Evolutionary conservation across 64 coral and sea anemone genomes (phyloP).

Genomic region (Cladopsammia gracilis): DNA sequence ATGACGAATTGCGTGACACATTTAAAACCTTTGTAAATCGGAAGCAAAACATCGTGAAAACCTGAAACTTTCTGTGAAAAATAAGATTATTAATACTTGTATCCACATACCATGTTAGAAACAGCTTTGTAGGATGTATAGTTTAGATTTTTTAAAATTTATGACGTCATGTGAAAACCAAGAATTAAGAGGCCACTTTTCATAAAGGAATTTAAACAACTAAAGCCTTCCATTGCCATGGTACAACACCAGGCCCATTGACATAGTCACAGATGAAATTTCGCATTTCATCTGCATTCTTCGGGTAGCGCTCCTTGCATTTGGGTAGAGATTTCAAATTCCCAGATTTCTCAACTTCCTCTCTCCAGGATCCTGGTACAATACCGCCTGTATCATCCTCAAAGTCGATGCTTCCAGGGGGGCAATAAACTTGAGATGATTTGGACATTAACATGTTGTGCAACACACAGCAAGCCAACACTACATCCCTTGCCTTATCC

Average conservation of each 20-base stretch:
- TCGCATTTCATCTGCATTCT: slow-evolving; percentile 57
- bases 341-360: not conserved
- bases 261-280: slow-evolving; percentile 60
- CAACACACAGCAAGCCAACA: slow-evolving; percentile 55
- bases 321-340: slow-evolving; percentile 53
- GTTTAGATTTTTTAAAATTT: too few relatives aligned
- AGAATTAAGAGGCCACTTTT: too few relatives aligned
- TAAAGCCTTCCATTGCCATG: slow-evolving; percentile 76
- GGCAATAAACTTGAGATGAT: slow-evolving; percentile 24
- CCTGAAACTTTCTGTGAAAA: too few relatives aligned
- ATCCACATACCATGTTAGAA: too few relatives aligned
- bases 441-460: slow-evolving; percentile 58
- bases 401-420: slow-evolving; percentile 29
- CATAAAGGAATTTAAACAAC: not conserved
- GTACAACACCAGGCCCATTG: slow-evolving; percentile 73
- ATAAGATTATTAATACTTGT: too few relatives aligned
- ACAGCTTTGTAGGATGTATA: too few relatives aligned
- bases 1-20: too few relatives aligned
- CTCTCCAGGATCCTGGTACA: slow-evolving; percentile 20
- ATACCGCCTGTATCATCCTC: slow-evolving; percentile 17
- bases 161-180: too few relatives aligned
- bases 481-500: slow-evolving; percentile 66
- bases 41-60: too few relatives aligned
- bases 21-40: too few relatives aligned
- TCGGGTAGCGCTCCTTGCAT: slow-evolving; percentile 41